These are phyloP conservation scores for Sipha flava DNA, from an alignment of 1,140 invertebrate genomes.

Conservation along the genomic window DNA sequence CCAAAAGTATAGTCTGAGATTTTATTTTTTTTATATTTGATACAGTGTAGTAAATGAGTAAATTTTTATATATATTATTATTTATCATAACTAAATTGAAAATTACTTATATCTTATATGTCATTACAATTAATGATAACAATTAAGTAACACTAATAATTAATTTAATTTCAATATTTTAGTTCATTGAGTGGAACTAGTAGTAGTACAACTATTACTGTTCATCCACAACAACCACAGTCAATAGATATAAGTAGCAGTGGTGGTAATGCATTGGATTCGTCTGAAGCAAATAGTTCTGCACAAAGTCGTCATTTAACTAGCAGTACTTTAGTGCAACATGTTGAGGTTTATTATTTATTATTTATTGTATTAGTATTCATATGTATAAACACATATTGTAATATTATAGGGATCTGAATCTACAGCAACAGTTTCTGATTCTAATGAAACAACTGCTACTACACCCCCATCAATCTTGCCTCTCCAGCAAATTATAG, in stretches of 20 bases:
- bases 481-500: constrained; percentile 12
- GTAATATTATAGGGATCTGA: background rate
- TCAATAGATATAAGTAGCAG: constrained; percentile 24
- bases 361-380: background rate
- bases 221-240: constrained; percentile 26
- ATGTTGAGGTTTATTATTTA: background rate
- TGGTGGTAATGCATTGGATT: constrained; percentile 4
- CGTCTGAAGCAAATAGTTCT: constrained; percentile 24
- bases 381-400: background rate
- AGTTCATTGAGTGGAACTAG: constrained; percentile 28
- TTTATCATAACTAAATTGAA: no score
- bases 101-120: no score
- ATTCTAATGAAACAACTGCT: constrained; percentile 16
- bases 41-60: no score
- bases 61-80: no score
- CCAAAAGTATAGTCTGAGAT: constrained; percentile 34
- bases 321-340: constrained; percentile 21
- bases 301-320: constrained; percentile 30
- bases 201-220: constrained; percentile 25
- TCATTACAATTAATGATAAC: no score
- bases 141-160: background rate
- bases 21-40: background rate
- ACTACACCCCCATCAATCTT: background rate
- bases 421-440: constrained; percentile 22
- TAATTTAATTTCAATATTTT: background rate